Conservation (phyloP, 2,888 invertebrate genomes). For the Rhagonycha fulva region DNA sequence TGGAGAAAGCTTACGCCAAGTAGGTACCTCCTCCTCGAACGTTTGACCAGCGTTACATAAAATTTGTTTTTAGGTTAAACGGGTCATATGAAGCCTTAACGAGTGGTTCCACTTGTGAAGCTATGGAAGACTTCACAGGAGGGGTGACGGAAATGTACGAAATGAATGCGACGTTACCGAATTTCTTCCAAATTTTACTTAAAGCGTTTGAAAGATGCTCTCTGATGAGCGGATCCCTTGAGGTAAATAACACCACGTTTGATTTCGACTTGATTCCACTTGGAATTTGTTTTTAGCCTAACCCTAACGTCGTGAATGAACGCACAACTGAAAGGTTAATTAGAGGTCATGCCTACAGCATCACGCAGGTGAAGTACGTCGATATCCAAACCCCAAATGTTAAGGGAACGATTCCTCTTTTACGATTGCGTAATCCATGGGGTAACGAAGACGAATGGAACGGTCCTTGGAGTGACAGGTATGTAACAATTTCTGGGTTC, state of each 20-base stretch:
- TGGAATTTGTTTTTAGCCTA: constrained; percentile 63
- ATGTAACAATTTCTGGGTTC: constrained; percentile 44
- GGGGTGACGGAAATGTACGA: constrained; percentile 94
- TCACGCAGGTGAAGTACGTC: constrained; percentile 83
- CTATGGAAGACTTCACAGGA: constrained; percentile 98
- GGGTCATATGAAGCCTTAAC: constrained; percentile 97
- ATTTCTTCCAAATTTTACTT: constrained; percentile 83
- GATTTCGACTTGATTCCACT: background rate
- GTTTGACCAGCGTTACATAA: background rate
- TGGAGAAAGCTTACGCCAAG: constrained; percentile 96
- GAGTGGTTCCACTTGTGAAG: constrained; percentile 97
- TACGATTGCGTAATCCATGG: constrained; percentile 92
- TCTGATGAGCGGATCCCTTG: constrained; percentile 94
- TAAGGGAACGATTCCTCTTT: constrained; percentile 77
- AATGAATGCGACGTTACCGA: constrained; percentile 78
- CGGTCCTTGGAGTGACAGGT: constrained; percentile 92
- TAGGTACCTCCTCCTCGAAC: constrained; percentile 47
- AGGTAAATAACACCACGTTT: constrained; percentile 61
- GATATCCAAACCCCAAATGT: constrained; percentile 79
- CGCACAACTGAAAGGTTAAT: constrained; percentile 82
- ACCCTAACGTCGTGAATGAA: constrained; percentile 80
- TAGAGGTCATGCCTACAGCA: constrained; percentile 91
- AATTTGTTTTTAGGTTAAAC: constrained; percentile 68
- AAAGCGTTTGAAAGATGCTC: constrained; percentile 92
- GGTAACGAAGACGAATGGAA: constrained; percentile 96